A percentile compares a stretch with the other conserved stretches of the same genome.
These are phyloP conservation scores for Ophraella communa DNA, from an alignment of 2,888 invertebrate species.

Conservation along the genomic window DNA sequence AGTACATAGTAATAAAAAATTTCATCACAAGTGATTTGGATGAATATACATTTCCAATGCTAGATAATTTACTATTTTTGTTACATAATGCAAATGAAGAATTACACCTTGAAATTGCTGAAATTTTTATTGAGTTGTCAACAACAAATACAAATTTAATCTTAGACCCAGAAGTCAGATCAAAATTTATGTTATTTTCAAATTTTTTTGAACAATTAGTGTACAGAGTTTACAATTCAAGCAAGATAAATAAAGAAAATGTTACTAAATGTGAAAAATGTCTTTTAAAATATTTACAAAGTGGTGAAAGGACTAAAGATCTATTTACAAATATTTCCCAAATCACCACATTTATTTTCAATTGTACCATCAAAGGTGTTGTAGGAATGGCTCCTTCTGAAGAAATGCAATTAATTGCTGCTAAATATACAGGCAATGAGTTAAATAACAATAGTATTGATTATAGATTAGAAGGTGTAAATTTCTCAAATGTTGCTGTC, in stretches of 20 bases:
- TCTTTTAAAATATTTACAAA: constrained; percentile 34
- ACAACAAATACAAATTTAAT: constrained; percentile 34
- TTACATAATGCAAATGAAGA: constrained; percentile 37
- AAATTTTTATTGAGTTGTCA: constrained; percentile 43
- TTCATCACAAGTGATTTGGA: constrained; percentile 45
- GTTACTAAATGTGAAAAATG: constrained; percentile 39
- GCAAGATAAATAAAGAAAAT: constrained; percentile 30
- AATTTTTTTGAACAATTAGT: constrained; percentile 48
- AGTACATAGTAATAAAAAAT: constrained; percentile 45
- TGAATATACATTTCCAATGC: constrained; percentile 32
- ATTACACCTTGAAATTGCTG: constrained; percentile 45
- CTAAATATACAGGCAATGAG: constrained; percentile 18
- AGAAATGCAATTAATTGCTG: constrained; percentile 28
- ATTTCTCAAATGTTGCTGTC: constrained; percentile 26
- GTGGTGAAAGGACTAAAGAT: constrained; percentile 20
- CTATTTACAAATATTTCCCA: constrained; percentile 28
- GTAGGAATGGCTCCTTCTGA: constrained; percentile 20
- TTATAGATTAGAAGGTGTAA: constrained; percentile 19
- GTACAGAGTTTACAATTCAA: constrained; percentile 46
- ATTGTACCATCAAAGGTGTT: constrained; percentile 13
- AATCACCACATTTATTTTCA: constrained; percentile 30
- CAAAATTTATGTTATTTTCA: constrained; percentile 37
- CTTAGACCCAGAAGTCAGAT: constrained; percentile 33
- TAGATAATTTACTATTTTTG: constrained; percentile 47
- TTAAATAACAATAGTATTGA: constrained; percentile 7